A percentile compares a stretch with the other conserved stretches of the same genome.
Evolutionary conservation across 2,113 vertebrate genomes (phyloP).

Genomic region (Passer domesticus): DNA sequence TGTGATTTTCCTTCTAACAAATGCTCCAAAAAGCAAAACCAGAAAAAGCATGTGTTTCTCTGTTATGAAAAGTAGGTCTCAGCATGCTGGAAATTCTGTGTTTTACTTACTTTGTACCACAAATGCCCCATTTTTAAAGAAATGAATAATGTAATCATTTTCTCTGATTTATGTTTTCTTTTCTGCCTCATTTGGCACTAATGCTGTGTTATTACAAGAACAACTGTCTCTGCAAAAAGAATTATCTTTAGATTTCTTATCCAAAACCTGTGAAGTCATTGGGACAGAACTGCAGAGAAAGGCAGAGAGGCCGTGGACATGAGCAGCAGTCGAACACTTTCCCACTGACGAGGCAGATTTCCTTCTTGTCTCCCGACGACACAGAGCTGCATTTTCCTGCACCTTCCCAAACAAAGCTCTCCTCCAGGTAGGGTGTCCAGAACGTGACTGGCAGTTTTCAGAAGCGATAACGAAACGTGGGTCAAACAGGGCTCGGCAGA

Average conservation of each 20-base stretch:
- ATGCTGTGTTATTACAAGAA: neutral
- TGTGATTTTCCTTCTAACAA: conserved; percentile 46
- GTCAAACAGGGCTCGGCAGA: neutral
- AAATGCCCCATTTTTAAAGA: conserved; percentile 19
- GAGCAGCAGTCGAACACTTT: neutral
- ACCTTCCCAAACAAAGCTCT: neutral
- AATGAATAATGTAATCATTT: conserved; percentile 5
- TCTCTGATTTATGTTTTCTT: conserved; percentile 25
- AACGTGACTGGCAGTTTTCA: neutral
- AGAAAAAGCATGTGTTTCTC: conserved; percentile 14
- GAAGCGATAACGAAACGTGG: neutral
- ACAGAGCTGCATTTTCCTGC: neutral
- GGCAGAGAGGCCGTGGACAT: neutral
- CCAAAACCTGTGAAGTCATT: neutral
- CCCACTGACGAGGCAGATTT: neutral
- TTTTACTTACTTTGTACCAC: conserved; percentile 38
- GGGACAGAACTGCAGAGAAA: neutral
- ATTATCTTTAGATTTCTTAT: neutral
- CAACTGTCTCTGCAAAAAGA: conserved; percentile 29
- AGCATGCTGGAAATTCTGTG: conserved; percentile 7
- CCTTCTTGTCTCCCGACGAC: neutral
- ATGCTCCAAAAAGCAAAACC: neutral
- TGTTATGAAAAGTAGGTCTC: conserved; percentile 45
- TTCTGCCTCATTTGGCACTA: conserved; percentile 43
- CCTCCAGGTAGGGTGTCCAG: neutral